Conservation (phyloP, 2,797 vertebrate genomes). For the Nothura maculosa region DNA sequence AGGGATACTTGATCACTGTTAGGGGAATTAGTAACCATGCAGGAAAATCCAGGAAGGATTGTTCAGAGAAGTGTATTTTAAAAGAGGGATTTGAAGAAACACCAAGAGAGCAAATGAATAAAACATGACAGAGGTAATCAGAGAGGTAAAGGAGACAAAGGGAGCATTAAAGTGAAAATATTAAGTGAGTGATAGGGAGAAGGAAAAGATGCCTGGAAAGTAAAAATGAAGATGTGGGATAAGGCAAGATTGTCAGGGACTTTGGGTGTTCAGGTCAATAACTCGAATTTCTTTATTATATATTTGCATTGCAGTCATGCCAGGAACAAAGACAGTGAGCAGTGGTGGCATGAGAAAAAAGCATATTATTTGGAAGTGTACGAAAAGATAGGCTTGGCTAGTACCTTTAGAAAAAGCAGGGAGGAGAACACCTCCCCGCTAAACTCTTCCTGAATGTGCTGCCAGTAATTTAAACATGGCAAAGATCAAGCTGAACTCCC, state of each 20-base stretch:
- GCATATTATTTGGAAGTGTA: background rate
- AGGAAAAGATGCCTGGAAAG: background rate
- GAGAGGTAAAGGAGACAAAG: slow-evolving; percentile 27
- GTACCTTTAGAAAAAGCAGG: background rate
- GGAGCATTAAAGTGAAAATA: slow-evolving; percentile 44
- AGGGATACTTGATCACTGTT: slow-evolving; percentile 9
- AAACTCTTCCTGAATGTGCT: slow-evolving; percentile 25
- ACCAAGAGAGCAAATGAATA: slow-evolving; percentile 33
- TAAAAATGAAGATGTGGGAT: background rate
- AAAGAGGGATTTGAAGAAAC: slow-evolving; percentile 31
- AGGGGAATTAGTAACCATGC: slow-evolving; percentile 5
- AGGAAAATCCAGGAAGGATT: slow-evolving; percentile 15
- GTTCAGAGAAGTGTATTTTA: slow-evolving; percentile 13
- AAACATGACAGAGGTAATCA: slow-evolving; percentile 48
- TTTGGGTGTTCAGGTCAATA: background rate
- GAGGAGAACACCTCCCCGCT: background rate
- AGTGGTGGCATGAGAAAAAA: background rate
- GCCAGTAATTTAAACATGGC: slow-evolving; percentile 26
- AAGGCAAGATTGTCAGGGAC: background rate
- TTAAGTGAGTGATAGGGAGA: background rate
- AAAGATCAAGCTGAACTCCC: slow-evolving; percentile 4
- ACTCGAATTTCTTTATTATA: background rate
- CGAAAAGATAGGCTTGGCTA: background rate
- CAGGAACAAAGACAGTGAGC: background rate
- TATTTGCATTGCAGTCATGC: background rate